These are phyloP conservation scores for Pandemis heparana DNA, from an alignment of 2,888 invertebrate species.

Conservation along the genomic window DNA sequence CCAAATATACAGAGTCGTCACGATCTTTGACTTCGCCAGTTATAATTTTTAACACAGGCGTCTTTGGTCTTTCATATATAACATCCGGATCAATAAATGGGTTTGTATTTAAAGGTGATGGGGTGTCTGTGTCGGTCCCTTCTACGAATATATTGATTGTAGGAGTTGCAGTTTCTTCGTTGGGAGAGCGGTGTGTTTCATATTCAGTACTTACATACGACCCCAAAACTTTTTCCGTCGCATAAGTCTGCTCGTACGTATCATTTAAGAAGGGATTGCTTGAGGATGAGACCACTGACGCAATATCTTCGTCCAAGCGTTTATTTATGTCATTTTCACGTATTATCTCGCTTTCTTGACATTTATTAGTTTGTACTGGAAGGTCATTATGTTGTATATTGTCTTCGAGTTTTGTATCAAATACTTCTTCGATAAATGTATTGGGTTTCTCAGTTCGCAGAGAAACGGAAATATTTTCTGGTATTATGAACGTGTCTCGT, in stretches of 20 bases:
- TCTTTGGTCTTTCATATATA: slow-evolving; percentile 68
- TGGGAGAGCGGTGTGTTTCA: slow-evolving; percentile 74
- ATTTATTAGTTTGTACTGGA: slow-evolving; percentile 13
- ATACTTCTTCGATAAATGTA: slow-evolving; percentile 30
- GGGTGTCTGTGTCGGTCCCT: slow-evolving; percentile 48
- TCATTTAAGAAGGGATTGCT: slow-evolving; percentile 72
- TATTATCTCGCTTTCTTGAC: slow-evolving; percentile 51
- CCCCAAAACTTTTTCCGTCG: slow-evolving; percentile 64
- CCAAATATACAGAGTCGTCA: slow-evolving; percentile 61
- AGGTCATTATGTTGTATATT: background rate
- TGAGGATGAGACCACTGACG: slow-evolving; percentile 57
- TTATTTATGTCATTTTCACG: slow-evolving; percentile 46
- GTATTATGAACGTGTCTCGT: slow-evolving; percentile 70
- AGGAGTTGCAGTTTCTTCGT: slow-evolving; percentile 65
- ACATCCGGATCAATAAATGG: slow-evolving; percentile 63
- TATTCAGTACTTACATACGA: slow-evolving; percentile 72
- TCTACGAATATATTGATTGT: slow-evolving; percentile 66
- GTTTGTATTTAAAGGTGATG: slow-evolving; percentile 57
- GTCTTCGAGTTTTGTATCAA: slow-evolving; percentile 38
- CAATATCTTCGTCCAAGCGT: slow-evolving; percentile 57
- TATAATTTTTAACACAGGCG: slow-evolving; percentile 77
- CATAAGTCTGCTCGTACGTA: slow-evolving; percentile 60
- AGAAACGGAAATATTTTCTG: slow-evolving; percentile 74
- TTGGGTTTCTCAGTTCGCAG: slow-evolving; percentile 66
- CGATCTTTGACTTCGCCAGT: slow-evolving; percentile 63